Base-by-base conservation (phyloP, 2,113 vertebrate genomes). In the Nesospiza acunhae region DNA sequence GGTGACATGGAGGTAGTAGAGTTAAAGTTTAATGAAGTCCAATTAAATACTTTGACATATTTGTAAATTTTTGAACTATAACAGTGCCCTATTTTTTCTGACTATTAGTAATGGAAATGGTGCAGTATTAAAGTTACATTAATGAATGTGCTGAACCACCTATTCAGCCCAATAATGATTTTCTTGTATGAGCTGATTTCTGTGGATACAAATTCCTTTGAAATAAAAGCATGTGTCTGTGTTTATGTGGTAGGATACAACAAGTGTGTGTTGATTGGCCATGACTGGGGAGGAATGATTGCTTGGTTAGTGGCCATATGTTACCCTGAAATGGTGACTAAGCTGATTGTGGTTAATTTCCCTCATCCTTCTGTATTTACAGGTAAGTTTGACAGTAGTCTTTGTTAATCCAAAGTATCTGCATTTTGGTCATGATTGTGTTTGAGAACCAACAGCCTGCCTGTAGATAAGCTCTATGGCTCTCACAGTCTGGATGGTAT, bases 271-370 rank as follows among this genome's bases (percentile, higher is more conserved):
- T 97, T 99, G 63, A 98, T 99, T 93, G 99, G 99, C 84, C 99
- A 99, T 15, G 99, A 99, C 98, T 99, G 99, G 99, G 99, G 99
- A 28, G 99, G 99, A 93, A 99, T 99, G 97, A 97, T 99, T 13
- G 99, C 99, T 39, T 99, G 99, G 99, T 98, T 99, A 63, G 98
- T 99, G 84, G 99, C 99, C 63, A 99, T 99, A 87, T 99, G 99
- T 96, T 99, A 99, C 94, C 99, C 99, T 26, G 99, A 99, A 98
- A 99, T 99, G 99, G 99, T 99, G 94, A 98, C 98, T 15, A 99
- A 99, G 90, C 98, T 99, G 89, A 98, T 99, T 60, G 98, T 99
- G 93, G 97, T 99, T 33, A 99, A 99, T 97, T 99, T 99, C 93
- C 99, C 99, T 76, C 99, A 99, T 96, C 99, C 99, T 33, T 99